Conservation (phyloP, 1,140 invertebrate genomes). For the Philopotamus ludificatus region DNA sequence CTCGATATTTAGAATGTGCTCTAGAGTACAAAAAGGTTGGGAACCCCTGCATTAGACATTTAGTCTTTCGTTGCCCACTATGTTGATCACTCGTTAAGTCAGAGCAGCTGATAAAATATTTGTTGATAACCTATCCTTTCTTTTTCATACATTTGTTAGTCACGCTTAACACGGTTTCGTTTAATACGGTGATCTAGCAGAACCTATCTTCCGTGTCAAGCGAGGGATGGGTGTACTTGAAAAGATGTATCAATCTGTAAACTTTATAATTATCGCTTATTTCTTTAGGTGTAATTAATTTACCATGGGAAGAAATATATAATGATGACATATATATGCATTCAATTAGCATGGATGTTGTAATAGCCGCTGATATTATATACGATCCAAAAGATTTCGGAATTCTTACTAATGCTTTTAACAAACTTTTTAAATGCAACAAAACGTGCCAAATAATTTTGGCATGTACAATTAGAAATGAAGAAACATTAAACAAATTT, state of each 20-base stretch:
- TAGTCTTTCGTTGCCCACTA: too few relatives aligned
- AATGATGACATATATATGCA: constrained; percentile 38
- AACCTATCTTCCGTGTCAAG: too few relatives aligned
- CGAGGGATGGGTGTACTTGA: too few relatives aligned
- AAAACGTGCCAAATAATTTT: constrained; percentile 48
- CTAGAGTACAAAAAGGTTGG: too few relatives aligned
- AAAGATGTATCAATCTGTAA: background rate
- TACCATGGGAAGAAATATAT: constrained; percentile 55
- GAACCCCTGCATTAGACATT: too few relatives aligned
- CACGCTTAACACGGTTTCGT: too few relatives aligned
- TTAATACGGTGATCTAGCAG: too few relatives aligned
- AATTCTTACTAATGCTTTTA: constrained; percentile 48
- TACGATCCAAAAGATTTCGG: constrained; percentile 54
- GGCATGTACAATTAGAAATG: constrained; percentile 55
- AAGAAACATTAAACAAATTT: constrained; percentile 46
- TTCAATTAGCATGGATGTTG: constrained; percentile 47
- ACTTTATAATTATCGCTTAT: background rate
- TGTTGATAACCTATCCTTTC: too few relatives aligned
- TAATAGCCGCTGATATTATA: constrained; percentile 58
- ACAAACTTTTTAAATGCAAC: constrained; percentile 44
- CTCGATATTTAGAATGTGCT: background rate
- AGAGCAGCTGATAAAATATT: too few relatives aligned
- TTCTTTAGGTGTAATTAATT: constrained; percentile 45
- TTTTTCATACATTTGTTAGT: too few relatives aligned
- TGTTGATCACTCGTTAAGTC: too few relatives aligned